A percentile compares a stretch with the other conserved stretches of the same genome.
phyloP scores from a whole-genome alignment of 2,113 vertebrate species.

The Triplophysa tibetana region DNA sequence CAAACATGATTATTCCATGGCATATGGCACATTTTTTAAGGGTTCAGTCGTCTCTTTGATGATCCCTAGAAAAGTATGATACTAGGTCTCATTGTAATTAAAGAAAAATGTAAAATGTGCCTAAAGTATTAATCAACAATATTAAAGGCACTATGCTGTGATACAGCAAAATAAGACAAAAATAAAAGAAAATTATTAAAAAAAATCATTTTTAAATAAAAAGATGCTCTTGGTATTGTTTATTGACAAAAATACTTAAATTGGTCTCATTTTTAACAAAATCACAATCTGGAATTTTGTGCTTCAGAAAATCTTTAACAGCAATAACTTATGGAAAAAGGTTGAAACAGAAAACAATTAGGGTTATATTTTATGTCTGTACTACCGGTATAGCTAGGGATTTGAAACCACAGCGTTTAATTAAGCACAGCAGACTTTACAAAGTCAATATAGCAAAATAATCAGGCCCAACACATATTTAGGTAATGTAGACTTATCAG shows the following conservation, averaged over 20 bases:
- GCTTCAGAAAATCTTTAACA: constrained; percentile 18
- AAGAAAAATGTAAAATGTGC: too few relatives aligned
- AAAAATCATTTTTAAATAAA: too few relatives aligned
- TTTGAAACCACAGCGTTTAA: constrained; percentile 32
- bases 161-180: too few relatives aligned
- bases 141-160: too few relatives aligned
- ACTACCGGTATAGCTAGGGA: constrained; percentile 17
- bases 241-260: not conserved
- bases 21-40: too few relatives aligned
- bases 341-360: constrained; percentile 32
- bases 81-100: too few relatives aligned
- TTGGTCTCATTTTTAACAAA: constrained; percentile 2
- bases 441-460: constrained; percentile 39
- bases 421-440: constrained; percentile 31
- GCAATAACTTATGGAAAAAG: constrained; percentile 19
- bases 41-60: too few relatives aligned
- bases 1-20: too few relatives aligned
- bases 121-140: too few relatives aligned
- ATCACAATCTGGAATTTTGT: constrained; percentile 12
- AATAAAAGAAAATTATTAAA: too few relatives aligned
- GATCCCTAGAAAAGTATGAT: too few relatives aligned
- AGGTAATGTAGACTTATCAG: constrained; percentile 45
- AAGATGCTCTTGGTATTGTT: not conserved
- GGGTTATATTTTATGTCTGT: constrained; percentile 29
- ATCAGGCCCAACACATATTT: constrained; percentile 32